phyloP scores from a whole-genome alignment of 2,113 vertebrate species.

The Neogobius melanostomus region DNA sequence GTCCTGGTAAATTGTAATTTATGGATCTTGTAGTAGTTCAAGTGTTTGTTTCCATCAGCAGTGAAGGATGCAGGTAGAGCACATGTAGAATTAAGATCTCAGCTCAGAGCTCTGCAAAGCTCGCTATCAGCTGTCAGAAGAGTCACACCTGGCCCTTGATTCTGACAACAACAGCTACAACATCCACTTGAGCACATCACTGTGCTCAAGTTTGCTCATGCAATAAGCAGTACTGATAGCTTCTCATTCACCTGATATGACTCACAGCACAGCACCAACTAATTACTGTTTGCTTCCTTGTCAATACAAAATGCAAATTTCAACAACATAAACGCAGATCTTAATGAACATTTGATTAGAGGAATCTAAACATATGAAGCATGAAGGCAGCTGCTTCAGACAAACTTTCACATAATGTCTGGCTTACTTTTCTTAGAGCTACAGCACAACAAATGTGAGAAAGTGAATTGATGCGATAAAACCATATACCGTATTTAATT shows the following conservation, averaged over 20 bases:
- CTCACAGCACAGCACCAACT: conserved; percentile 38
- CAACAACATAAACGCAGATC: conserved; percentile 15
- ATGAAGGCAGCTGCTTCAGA: neutral
- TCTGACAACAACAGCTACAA: conserved; percentile 21
- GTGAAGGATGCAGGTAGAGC: neutral
- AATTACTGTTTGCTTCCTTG: conserved; percentile 37
- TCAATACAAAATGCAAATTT: conserved; percentile 22
- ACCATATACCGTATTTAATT: too few species aligned
- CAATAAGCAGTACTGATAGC: conserved; percentile 35
- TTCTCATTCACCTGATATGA: conserved; percentile 36
- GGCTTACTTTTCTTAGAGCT: neutral
- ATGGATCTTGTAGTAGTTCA: conserved; percentile 30
- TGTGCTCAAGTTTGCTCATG: conserved; percentile 36
- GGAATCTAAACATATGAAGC: neutral
- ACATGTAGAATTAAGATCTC: conserved; percentile 21
- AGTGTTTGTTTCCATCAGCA: conserved; percentile 17
- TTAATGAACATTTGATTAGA: conserved; percentile 11
- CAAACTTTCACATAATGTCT: neutral
- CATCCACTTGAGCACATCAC: neutral
- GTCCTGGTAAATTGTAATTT: conserved; percentile 83
- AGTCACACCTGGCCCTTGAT: conserved; percentile 23
- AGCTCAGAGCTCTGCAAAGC: conserved; percentile 19
- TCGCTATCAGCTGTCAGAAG: conserved; percentile 24
- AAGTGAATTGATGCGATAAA: neutral
- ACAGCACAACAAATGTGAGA: neutral